Percentiles rank a stretch among this genome's conserved stretches.
Conservation (phyloP, 2,888 invertebrate genomes). For the Hirudinaria manillensis region DNA sequence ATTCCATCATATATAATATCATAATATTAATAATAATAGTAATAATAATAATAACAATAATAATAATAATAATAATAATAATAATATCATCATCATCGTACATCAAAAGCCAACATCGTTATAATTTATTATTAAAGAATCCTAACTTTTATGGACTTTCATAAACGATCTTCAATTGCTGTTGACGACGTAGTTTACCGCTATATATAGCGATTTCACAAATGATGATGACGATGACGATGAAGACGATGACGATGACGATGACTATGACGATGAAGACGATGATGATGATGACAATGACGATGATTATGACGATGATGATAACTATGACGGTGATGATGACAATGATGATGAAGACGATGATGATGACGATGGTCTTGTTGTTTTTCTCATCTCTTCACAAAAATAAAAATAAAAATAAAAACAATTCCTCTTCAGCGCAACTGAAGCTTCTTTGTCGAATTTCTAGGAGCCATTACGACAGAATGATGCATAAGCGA, state of each 20-base stretch:
- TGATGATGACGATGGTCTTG: conserved; percentile 12
- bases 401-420: too few species aligned
- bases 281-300: conserved; percentile 19
- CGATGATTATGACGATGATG: conserved; percentile 15
- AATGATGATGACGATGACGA: conserved; percentile 9
- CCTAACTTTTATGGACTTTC: not conserved
- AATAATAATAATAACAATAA: too few species aligned
- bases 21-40: too few species aligned
- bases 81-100: too few species aligned
- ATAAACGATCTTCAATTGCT: conserved; percentile 3
- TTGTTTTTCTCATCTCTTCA: too few species aligned
- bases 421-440: too few species aligned
- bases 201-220: too few species aligned
- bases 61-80: too few species aligned
- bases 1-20: too few species aligned
- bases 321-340: not conserved
- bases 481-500: not conserved
- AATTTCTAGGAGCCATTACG: not conserved
- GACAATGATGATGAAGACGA: not conserved
- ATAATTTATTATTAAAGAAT: not conserved
- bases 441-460: not conserved
- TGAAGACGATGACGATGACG: conserved; percentile 12
- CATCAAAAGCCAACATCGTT: too few species aligned
- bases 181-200: not conserved
- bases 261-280: conserved; percentile 2